Conservation (phyloP, 1,140 invertebrate species). For the Zeugodacus cucurbitae region DNA sequence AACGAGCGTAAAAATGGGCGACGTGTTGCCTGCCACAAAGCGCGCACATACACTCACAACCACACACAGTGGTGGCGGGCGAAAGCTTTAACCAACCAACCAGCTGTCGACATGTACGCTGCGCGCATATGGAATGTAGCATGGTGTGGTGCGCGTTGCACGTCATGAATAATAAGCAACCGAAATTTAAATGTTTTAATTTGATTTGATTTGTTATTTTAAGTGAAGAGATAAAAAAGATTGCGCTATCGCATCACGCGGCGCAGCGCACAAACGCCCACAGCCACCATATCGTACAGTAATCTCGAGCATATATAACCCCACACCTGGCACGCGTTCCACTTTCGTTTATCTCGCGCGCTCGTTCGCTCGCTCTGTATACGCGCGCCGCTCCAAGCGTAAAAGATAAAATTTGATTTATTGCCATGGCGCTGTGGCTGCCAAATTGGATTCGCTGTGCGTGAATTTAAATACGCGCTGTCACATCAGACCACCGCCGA, state of each 20-base stretch:
- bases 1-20: conserved; percentile 37
- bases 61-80: not conserved
- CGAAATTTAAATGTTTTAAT: conserved; percentile 58
- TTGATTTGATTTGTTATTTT: conserved; percentile 64
- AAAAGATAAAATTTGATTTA: conserved; percentile 36
- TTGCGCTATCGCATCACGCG: not conserved
- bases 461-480: not conserved
- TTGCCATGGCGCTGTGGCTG: not conserved
- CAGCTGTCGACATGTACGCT: not conserved
- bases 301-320: not conserved
- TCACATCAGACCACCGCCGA: not conserved
- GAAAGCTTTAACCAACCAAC: not conserved
- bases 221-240: conserved; percentile 46
- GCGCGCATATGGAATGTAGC: not conserved
- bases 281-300: not conserved
- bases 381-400: not conserved
- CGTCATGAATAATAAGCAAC: conserved; percentile 41
- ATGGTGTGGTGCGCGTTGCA: not conserved
- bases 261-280: not conserved
- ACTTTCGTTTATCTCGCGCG: not conserved
- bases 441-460: not conserved
- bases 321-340: not conserved
- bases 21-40: conserved; percentile 29
- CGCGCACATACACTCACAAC: not conserved
- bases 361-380: too few species aligned